Evolutionary conservation across 2,113 vertebrate species (phyloP).

Genomic region (Coturnix japonica): DNA sequence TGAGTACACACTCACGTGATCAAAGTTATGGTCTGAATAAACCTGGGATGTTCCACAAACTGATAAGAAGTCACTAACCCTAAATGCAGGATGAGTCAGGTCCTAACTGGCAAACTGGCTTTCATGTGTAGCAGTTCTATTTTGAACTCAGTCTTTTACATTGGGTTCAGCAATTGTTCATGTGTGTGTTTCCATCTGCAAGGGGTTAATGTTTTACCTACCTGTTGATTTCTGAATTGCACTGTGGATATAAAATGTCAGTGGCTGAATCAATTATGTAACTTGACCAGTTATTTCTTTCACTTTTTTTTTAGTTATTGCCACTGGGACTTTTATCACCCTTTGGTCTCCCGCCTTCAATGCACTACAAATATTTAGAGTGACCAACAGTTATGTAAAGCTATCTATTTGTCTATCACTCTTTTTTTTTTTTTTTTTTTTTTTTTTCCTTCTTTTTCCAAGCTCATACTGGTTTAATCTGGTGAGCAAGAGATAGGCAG

Average conservation of each 20-base stretch:
- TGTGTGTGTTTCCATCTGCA: neutral
- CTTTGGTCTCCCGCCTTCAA: neutral
- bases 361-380: neutral
- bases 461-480: neutral
- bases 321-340: neutral
- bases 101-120: neutral
- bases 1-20: rapidly evolving
- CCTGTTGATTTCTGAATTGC: neutral
- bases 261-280: neutral
- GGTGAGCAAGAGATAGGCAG: neutral
- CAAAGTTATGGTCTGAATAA: neutral
- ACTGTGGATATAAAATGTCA: neutral
- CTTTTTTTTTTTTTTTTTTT: neutral
- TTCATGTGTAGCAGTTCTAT: neutral
- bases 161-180: neutral
- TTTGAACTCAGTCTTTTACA: neutral
- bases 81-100: neutral
- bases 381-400: neutral
- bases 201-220: neutral
- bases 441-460: neutral
- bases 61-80: neutral
- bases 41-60: neutral
- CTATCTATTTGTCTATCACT: neutral
- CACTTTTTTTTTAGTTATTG: neutral
- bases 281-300: neutral